A percentile compares a stretch with the other conserved stretches of the same genome.
Conservation (phyloP, 2,888 invertebrate genomes). For the Eulithis prunata region DNA sequence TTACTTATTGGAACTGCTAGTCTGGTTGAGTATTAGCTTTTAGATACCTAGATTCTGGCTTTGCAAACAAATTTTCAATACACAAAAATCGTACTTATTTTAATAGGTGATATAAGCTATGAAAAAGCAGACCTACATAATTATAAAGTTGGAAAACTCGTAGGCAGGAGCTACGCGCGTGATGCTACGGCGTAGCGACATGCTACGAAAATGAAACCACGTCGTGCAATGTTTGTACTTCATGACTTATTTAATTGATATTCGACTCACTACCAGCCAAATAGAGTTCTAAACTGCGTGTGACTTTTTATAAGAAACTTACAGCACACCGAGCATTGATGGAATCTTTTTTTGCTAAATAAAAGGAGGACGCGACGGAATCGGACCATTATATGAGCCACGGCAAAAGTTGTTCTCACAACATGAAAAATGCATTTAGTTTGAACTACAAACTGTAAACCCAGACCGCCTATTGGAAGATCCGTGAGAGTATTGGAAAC, state of each 20-base stretch:
- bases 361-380: slow-evolving; percentile 17
- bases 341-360: slow-evolving; percentile 6
- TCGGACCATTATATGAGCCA: slow-evolving; percentile 55
- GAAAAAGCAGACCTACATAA: too few relatives aligned
- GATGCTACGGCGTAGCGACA: too few relatives aligned
- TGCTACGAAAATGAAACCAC: too few relatives aligned
- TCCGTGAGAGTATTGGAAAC: slow-evolving; percentile 31
- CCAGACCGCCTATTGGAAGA: slow-evolving; percentile 43
- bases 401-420: slow-evolving; percentile 66
- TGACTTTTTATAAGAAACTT: neutral
- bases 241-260: too few relatives aligned
- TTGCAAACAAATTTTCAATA: neutral
- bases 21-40: too few relatives aligned
- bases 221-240: too few relatives aligned
- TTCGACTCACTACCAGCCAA: too few relatives aligned
- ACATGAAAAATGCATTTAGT: slow-evolving; percentile 82
- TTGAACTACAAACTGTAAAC: slow-evolving; percentile 53
- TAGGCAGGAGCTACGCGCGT: too few relatives aligned
- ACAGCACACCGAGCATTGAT: neutral
- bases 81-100: too few relatives aligned
- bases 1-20: neutral
- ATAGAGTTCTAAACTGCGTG: neutral
- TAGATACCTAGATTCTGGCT: too few relatives aligned
- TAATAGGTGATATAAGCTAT: too few relatives aligned
- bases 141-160: too few relatives aligned